These are phyloP conservation scores for Dendroctonus valens DNA, from an alignment of 1,140 invertebrate genomes.

Conservation along the genomic window DNA sequence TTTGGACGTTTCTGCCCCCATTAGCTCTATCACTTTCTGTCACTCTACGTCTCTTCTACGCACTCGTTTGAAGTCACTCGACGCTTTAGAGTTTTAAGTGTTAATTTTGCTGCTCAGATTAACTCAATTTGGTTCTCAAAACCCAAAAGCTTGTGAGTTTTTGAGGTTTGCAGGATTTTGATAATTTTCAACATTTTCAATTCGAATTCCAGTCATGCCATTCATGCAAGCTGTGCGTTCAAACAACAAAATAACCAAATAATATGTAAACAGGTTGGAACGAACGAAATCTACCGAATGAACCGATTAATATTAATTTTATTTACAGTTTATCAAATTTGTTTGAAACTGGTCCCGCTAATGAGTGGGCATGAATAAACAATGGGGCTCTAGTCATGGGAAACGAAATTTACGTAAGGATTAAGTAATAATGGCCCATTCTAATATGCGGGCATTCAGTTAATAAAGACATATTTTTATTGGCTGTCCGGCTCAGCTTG, in stretches of 20 bases:
- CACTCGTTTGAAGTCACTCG: too few species aligned
- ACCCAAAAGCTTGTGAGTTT: too few species aligned
- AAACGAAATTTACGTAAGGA: slow-evolving; percentile 9
- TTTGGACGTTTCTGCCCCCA: too few species aligned
- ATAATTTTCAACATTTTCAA: too few species aligned
- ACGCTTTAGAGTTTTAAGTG: too few species aligned
- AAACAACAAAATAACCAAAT: slow-evolving; percentile 19
- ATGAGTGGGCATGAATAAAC: slow-evolving; percentile 18
- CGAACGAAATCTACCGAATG: slow-evolving; percentile 15
- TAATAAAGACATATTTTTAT: slow-evolving; percentile 20
- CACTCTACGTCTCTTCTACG: too few species aligned
- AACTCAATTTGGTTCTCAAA: too few species aligned
- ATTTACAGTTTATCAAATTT: slow-evolving; percentile 30
- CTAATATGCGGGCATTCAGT: background rate
- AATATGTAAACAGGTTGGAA: slow-evolving; percentile 24
- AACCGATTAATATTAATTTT: slow-evolving; percentile 25
- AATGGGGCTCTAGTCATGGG: slow-evolving; percentile 14
- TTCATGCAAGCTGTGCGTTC: slow-evolving; percentile 9
- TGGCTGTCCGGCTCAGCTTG: background rate
- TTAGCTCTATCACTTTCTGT: too few species aligned
- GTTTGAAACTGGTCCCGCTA: slow-evolving; percentile 21
- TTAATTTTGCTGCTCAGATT: too few species aligned
- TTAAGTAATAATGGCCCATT: slow-evolving; percentile 1
- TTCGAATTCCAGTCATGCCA: background rate
- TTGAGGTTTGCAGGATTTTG: too few species aligned